Evolutionary conservation across 2,888 invertebrate species (phyloP).

Genomic region (Tenthredo distinguenda): DNA sequence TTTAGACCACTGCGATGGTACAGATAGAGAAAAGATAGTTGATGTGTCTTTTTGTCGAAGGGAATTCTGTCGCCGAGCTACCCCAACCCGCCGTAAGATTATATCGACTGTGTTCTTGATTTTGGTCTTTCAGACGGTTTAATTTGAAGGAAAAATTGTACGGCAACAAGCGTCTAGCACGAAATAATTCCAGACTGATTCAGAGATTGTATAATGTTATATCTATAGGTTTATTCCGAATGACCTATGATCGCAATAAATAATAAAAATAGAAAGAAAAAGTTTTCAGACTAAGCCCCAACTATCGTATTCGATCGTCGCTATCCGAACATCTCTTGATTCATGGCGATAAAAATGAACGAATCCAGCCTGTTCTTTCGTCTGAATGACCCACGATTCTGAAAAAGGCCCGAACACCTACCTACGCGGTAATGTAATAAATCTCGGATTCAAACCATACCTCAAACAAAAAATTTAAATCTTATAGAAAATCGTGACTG

Average conservation of each 20-base stretch:
- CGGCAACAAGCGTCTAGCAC: not conserved
- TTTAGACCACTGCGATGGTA: not conserved
- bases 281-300: not conserved
- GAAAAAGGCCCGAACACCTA: constrained; percentile 5
- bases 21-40: not conserved
- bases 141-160: not conserved
- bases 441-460: constrained; percentile 31
- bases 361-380: not conserved
- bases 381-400: constrained; percentile 12
- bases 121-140: constrained; percentile 4
- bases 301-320: not conserved
- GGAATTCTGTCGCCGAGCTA: not conserved
- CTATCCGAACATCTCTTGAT: constrained; percentile 18
- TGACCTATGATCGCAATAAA: not conserved
- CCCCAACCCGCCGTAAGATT: not conserved
- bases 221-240: not conserved
- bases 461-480: constrained; percentile 18
- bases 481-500: constrained; percentile 16
- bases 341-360: constrained; percentile 24
- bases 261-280: constrained; percentile 1
- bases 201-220: not conserved
- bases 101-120: not conserved
- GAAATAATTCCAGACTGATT: not conserved
- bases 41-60: not conserved
- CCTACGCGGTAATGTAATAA: constrained; percentile 11